A percentile compares a stretch with the other conserved stretches of the same genome.
Evolutionary conservation across 1,140 invertebrate genomes (phyloP).

Genomic region (Drosophila virilis): DNA sequence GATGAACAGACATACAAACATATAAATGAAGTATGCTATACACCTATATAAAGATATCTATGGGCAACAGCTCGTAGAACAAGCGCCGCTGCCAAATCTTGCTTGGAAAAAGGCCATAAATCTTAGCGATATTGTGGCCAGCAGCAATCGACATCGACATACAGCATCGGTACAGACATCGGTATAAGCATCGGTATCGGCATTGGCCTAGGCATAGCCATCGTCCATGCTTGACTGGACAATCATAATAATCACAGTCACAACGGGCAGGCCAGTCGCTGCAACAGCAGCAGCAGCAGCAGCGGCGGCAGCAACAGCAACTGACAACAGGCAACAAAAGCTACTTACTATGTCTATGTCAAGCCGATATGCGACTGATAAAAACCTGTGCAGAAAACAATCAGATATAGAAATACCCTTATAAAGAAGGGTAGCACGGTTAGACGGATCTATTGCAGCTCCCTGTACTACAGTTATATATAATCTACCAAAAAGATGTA

Average conservation of each 20-base stretch:
- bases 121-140: constrained; percentile 66
- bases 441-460: too few relatives aligned
- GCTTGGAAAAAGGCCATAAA: constrained; percentile 72
- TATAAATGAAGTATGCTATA: constrained; percentile 1
- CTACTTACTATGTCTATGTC: constrained; percentile 81
- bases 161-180: constrained; percentile 40
- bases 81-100: constrained; percentile 58
- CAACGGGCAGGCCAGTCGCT: constrained; percentile 48
- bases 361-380: constrained; percentile 79
- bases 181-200: constrained; percentile 10
- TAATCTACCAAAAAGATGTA: not conserved
- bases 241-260: constrained; percentile 80
- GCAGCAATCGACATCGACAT: constrained; percentile 28
- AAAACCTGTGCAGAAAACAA: constrained; percentile 73
- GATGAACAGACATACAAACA: constrained; percentile 31
- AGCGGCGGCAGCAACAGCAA: constrained; percentile 34
- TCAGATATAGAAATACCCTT: constrained; percentile 49
- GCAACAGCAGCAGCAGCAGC: constrained; percentile 41
- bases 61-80: constrained; percentile 62
- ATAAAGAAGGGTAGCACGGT: not conserved
- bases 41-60: constrained; percentile 52
- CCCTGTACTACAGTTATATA: too few relatives aligned
- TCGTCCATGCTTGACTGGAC: constrained; percentile 80
- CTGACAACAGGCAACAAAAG: constrained; percentile 75
- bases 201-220: constrained; percentile 45